Evolutionary conservation across 30 jellyfish, hydroid and myxozoan genomes (phyloP), one percentile per base, ranked within the genome.

Genomic region (Rhopilema esculentum): DNA sequence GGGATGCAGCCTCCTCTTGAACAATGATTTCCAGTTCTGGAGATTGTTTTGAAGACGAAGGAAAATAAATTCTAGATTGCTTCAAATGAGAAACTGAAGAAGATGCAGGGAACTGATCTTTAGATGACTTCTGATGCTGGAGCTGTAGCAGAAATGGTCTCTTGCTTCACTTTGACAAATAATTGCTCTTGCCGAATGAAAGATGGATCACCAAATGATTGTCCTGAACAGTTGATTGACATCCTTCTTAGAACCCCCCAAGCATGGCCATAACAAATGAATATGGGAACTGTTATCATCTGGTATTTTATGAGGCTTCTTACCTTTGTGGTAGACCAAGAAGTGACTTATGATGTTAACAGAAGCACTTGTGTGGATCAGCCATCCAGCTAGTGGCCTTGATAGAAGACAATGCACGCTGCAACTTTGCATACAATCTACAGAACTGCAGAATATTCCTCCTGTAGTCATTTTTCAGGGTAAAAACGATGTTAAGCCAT

Each of bases 161-260:
- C 57, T 40, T 40, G 57, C 57, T 40, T 40, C 57, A 40, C 57
- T 40, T 40, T 40, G 57, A 40, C 57, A 40, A 40, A 40, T 40
- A 40, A 40, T 40, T 40, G 57, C 57, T 40, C 57, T 40, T 40
- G 57, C 57, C 57, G 57, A 40, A 40, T 40, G 57, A 40, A 40
- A 40, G 57, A 40, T 40, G 57, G 57, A 40, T 40, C 57, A 40
- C 12, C 57, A 40, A 40, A 2, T 6, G 57, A 2, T 40, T 40
- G 57, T 6, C 57, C 57, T 40, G 57, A 40, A 40, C 57, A 2
- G 57, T 40, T 6, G 57, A 40, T 40, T 40, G 20, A 67, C 77
- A 67, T 67, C 77, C 20, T 30, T 40, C 82, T 26, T n/a, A 21
- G 22, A 64, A 69, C 93, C 97, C 69, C n/a, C 32, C 7, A 49